These are phyloP conservation scores for Drosophila cracens DNA, from an alignment of 2,888 invertebrate genomes.

Conservation along the genomic window DNA sequence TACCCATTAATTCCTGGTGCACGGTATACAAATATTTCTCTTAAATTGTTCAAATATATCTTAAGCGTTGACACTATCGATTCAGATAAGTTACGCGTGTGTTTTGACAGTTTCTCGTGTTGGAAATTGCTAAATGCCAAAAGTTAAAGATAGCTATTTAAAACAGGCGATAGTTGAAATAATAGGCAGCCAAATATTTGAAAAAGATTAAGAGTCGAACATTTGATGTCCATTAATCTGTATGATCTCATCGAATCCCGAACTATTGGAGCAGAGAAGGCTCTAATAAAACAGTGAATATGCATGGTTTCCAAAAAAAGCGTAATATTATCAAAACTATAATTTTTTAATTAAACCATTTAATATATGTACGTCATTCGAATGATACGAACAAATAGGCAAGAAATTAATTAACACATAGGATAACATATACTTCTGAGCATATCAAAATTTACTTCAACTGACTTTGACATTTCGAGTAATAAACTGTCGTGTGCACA, in stretches of 20 bases:
- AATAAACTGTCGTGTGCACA: slow-evolving; percentile 24
- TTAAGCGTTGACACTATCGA: slow-evolving; percentile 54
- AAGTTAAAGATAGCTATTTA: slow-evolving; percentile 18
- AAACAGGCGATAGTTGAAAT: slow-evolving; percentile 20
- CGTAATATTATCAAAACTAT: background rate
- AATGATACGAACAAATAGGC: background rate
- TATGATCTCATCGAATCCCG: slow-evolving; percentile 8
- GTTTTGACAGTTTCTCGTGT: slow-evolving; percentile 48
- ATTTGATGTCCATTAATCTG: background rate
- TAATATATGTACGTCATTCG: background rate
- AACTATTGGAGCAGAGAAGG: background rate
- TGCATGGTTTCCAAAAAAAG: background rate
- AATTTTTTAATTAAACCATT: background rate
- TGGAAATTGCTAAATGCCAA: slow-evolving; percentile 45
- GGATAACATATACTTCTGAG: background rate
- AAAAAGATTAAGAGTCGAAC: background rate
- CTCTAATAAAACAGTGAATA: background rate
- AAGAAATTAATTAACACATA: background rate
- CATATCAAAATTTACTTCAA: slow-evolving; percentile 15
- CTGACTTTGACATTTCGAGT: slow-evolving; percentile 44
- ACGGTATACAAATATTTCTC: slow-evolving; percentile 39
- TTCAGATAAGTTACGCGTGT: slow-evolving; percentile 37
- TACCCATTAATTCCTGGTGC: background rate
- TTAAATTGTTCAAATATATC: slow-evolving; percentile 42
- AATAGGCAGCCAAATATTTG: slow-evolving; percentile 7